Base-by-base conservation (phyloP, 2,888 invertebrate species). In the Spicauda simplicius region DNA sequence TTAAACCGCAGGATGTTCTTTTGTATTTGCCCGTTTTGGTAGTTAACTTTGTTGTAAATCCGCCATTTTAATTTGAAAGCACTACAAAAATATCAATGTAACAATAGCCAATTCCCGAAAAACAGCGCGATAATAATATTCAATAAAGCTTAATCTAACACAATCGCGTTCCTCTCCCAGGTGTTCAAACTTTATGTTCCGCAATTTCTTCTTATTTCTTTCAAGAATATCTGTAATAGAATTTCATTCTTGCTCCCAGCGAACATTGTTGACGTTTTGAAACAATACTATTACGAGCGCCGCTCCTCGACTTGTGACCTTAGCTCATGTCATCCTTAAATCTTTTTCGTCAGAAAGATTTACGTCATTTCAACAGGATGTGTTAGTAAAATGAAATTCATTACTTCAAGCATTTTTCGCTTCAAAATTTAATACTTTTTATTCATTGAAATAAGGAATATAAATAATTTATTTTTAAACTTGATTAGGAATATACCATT, bases 61-160 rank as follows among this genome's bases (percentile, higher is more conserved):
- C 25, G 3, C 25, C 25, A 25, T 25, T 25, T 25, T 25, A 25
- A 25, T 11, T 48, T 16, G 25, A n/a, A 33, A 61, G 8, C 11
- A 25, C n/a, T 41, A 41, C 1, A 41, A 11, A 11, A 45, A 63
- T 45, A 56, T 56, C 37, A 53, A 45, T 25, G 16, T 12, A 14
- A 54, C 11, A 59, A 48, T 55, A 45, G 25, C 33, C 16, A 7
- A 16, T 57, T n/a, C 20, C 20, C 14, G 25, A 53, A 30, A 76
- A 73, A 75, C 76, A 76, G 75, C 71, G 76, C 71, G 71, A 75
- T 69, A 68, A 76, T 81, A 82, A 82, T 84, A 83, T 81, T 70
- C 74, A 77, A 60, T 60, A 76, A 80, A 80, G 80, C 80, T 61
- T 62, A 69, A 65, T 72, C 71, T 69, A 69, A 71, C 70, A 72